Base-by-base conservation (phyloP, 2,888 invertebrate species). In the Ornithoptera priamus region DNA sequence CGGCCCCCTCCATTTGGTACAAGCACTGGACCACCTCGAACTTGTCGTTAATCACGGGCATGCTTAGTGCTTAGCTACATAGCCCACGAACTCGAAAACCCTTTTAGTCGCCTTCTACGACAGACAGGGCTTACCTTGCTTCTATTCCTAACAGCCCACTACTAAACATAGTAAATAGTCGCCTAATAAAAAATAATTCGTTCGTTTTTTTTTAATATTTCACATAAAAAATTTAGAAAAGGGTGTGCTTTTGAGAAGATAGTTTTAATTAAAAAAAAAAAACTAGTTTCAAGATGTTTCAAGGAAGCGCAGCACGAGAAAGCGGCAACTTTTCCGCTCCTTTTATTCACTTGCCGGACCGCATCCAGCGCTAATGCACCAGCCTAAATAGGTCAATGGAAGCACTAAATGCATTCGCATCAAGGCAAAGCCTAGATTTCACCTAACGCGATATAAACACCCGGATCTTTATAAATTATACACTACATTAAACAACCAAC, bases 321-420 rank as follows among this genome's bases (percentile, higher is more conserved):
- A 62, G 46, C 30, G 62, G 61, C 42, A 63, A 59, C 59, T 63
- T 53, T 64, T 65, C 42, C 68, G 60, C 64, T 69, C 64, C 60
- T 53, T 65, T 59, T 58, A 63, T 62, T 64, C 12, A 60, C 36
- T 42, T 18, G 17, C 24, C n/a, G 58, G 64, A 30, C 30, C 46
- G 62, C 50, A 58, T 4, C 57, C 39, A 36, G 56, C 67, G 53
- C 58, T 59, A 64, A 59, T 63, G 63, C 59, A 39, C 50, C 30
- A 17, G 53, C 60, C 56, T 69, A 69, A 69, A 69, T 69, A 65
- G 69, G 69, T 65, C 65, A 69, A 65, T 68, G 63, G 68, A 59
- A 65, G 62, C 62, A 69, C 62, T 69, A 69, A 65, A 62, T 65
- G 69, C 69, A 65, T 69, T 68, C 36, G 60, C 39, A 60, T 56